Evolutionary conservation across 2,888 invertebrate species (phyloP).

Genomic region (Odontothrips loti): DNA sequence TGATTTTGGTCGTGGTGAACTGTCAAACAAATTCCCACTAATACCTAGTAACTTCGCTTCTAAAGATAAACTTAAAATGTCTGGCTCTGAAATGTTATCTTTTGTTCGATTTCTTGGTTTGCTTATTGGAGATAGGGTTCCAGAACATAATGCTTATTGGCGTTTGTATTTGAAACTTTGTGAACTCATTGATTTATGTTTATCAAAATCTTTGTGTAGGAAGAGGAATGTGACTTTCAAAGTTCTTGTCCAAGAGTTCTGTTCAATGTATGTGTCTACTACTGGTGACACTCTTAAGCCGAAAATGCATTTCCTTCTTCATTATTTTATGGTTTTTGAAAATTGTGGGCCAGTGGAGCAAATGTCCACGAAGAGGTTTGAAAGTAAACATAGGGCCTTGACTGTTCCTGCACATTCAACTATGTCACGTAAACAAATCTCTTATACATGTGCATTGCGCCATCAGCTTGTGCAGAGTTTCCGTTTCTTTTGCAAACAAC

Average conservation of each 20-base stretch:
- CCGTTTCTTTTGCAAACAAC: too few species aligned
- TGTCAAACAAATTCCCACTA: background rate
- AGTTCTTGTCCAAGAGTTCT: background rate
- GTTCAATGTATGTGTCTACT: conserved; percentile 2
- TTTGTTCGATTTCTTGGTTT: background rate
- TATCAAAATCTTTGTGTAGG: background rate
- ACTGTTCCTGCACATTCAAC: background rate
- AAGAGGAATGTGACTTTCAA: background rate
- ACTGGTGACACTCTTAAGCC: conserved; percentile 1
- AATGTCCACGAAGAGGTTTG: background rate
- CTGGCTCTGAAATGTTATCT: background rate
- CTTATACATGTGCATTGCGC: background rate
- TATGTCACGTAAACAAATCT: background rate
- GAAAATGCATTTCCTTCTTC: background rate
- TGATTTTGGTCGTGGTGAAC: too few species aligned
- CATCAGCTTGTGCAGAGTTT: background rate
- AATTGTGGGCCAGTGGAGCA: background rate
- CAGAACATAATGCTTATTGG: background rate
- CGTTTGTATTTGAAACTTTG: background rate
- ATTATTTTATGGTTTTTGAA: background rate
- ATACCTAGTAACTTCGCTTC: background rate
- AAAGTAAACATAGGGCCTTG: background rate
- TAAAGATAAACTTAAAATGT: background rate
- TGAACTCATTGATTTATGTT: background rate
- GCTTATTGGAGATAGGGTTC: background rate